These are phyloP conservation scores for Montipora capricornis DNA, from an alignment of 64 coral and sea anemone species.

Conservation along the genomic window DNA sequence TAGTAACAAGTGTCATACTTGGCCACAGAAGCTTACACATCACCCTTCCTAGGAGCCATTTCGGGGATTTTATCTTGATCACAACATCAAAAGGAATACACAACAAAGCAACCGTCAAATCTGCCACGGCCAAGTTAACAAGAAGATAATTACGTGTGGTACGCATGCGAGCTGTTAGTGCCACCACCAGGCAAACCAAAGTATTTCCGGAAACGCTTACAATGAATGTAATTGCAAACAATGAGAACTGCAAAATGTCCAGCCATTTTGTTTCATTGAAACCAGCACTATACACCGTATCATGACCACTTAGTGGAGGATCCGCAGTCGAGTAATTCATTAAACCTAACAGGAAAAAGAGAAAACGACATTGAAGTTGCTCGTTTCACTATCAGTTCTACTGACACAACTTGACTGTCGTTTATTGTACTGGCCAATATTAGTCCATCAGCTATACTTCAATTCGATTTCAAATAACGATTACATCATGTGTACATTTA, in stretches of 20 bases:
- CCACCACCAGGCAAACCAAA: conserved; percentile 80
- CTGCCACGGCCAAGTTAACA: conserved; percentile 86
- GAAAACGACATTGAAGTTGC: too few species aligned
- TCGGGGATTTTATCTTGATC: conserved; percentile 9
- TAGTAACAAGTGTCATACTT: conserved; percentile 71
- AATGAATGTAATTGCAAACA: conserved; percentile 53
- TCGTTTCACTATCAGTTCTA: too few species aligned
- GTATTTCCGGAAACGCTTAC: conserved; percentile 54
- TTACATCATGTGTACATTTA: too few species aligned
- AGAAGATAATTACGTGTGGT: conserved; percentile 89
- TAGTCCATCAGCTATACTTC: too few species aligned
- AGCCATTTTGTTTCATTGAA: background rate
- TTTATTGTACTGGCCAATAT: too few species aligned
- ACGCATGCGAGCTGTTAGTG: conserved; percentile 63
- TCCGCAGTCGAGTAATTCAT: background rate
- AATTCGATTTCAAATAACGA: too few species aligned
- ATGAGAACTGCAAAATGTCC: conserved; percentile 37
- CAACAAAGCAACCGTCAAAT: conserved; percentile 61
- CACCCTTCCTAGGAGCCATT: conserved; percentile 32
- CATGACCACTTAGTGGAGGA: background rate
- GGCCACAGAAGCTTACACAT: conserved; percentile 77
- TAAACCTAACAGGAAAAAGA: background rate
- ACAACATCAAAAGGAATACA: conserved; percentile 79
- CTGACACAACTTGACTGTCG: too few species aligned
- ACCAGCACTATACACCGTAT: background rate